phyloP scores from a whole-genome alignment of 1,140 invertebrate species.

The Microplitis mediator region DNA sequence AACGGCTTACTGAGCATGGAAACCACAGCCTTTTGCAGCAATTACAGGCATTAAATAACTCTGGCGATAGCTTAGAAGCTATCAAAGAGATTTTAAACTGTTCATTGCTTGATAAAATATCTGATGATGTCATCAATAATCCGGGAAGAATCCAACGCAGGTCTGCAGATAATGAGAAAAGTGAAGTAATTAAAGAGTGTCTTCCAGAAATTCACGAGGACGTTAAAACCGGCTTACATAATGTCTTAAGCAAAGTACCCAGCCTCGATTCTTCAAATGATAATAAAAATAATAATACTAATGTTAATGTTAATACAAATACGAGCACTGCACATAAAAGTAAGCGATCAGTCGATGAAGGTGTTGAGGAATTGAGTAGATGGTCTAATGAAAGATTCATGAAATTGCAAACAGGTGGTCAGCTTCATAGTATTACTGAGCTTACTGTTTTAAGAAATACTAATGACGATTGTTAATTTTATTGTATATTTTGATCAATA shows the following conservation, averaged over 20 bases:
- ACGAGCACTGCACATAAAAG: constrained; percentile 4
- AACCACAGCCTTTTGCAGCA: constrained; percentile 30
- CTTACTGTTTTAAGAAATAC: constrained; percentile 30
- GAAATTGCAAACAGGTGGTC: constrained; percentile 21
- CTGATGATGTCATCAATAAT: not conserved
- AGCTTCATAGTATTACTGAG: constrained; percentile 36
- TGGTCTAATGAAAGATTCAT: constrained; percentile 40
- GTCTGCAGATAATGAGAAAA: not conserved
- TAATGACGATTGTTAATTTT: not conserved
- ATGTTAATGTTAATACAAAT: constrained; percentile 3
- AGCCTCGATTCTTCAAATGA: constrained; percentile 5
- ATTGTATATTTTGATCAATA: not conserved
- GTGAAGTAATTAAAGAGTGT: constrained; percentile 1
- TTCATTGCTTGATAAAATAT: constrained; percentile 23
- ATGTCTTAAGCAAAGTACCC: constrained; percentile 25
- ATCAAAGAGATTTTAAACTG: constrained; percentile 38
- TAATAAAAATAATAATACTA: constrained; percentile 7
- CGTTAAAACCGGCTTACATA: constrained; percentile 25
- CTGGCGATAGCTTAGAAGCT: constrained; percentile 26
- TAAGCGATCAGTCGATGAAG: constrained; percentile 10
- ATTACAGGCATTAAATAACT: constrained; percentile 35
- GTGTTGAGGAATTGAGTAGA: constrained; percentile 20
- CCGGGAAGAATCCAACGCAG: not conserved
- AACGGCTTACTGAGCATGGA: constrained; percentile 11
- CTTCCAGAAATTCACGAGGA: constrained; percentile 35